phyloP scores from a whole-genome alignment of 2,113 vertebrate genomes.

The Beaufortia kweichowensis region DNA sequence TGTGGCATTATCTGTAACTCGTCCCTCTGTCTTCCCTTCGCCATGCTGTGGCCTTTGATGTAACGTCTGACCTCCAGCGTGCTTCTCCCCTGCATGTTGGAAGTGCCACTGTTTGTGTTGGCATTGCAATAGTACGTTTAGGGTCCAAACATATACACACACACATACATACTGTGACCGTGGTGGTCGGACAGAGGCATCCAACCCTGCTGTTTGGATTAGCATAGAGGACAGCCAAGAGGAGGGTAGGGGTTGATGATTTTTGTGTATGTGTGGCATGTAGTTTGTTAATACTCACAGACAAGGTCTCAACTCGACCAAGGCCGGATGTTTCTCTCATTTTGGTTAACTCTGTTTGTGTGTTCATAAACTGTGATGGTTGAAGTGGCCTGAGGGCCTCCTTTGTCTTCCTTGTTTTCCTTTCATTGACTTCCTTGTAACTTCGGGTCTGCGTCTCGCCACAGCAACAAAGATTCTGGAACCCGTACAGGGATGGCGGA shows the following conservation, averaged over 20 bases:
- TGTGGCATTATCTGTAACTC: neutral
- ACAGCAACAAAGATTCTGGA: constrained; percentile 14
- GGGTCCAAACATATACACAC: neutral
- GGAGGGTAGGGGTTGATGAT: constrained; percentile 28
- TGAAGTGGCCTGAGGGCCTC: neutral
- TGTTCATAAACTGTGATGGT: constrained; percentile 36
- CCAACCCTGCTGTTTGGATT: constrained; percentile 51
- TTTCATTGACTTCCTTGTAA: constrained; percentile 34
- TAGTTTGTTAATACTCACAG: neutral
- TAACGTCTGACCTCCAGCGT: constrained; percentile 25
- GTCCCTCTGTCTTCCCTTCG: neutral
- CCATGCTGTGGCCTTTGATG: constrained; percentile 35
- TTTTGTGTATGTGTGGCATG: constrained; percentile 17
- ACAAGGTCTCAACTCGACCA: constrained; percentile 11
- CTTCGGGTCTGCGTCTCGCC: constrained; percentile 27
- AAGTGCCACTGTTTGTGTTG: constrained; percentile 32
- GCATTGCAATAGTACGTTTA: constrained; percentile 23
- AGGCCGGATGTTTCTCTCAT: constrained; percentile 21
- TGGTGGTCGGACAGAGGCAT: constrained; percentile 26
- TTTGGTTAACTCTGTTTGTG: constrained; percentile 10
- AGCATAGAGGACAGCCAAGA: constrained; percentile 52
- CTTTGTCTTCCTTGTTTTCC: constrained; percentile 25
- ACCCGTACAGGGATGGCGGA: neutral
- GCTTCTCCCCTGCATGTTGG: constrained; percentile 21
- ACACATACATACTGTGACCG: neutral